Evolutionary conservation across 23 tunicate genomes (phyloP), one percentile per base, ranked within the genome.

Genomic region (Clavelina lepadiformis): DNA sequence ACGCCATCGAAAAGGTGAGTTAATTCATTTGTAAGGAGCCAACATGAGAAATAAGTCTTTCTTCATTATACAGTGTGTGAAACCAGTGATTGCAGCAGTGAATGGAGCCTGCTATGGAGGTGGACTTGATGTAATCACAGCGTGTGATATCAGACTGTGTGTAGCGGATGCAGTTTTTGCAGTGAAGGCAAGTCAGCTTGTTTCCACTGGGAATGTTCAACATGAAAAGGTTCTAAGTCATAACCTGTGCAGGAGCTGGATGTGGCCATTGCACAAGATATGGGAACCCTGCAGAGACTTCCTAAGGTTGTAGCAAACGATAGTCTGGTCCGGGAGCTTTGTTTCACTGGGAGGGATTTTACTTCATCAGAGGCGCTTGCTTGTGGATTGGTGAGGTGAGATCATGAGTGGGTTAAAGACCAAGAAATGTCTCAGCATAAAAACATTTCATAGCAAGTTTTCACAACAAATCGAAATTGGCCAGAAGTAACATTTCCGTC

Each of bases 101-200:
- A 94, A 93, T 53, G 85, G 83, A 47, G 85, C 73, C 19, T 93
- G 94, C 46, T 68, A 85, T 25, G 98, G 98, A 37, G 98, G 88
- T 31, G 98, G 82, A 6, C 72, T 93, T 46, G 98, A 93, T 62
- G 69, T 68, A 5, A 59, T 85, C 15, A 77, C 98, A 2, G 98
- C 98, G 3, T 93, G 98, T 68, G 98, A 93, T 33, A 93, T 93
- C 25, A 35, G 98, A 25, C 44, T 72, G 20, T 72, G 85, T 51
- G 64, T 78, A 23, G 67, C 78, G 35, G 80, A 85, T 58, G 85
- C 94, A 5, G 71, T 25, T 45, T 85, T 77, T 60, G 71, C 80
- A 1, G 79, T 78, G n/a, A 85, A 85, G 72, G n/a, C n/a, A n/a
- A n/a, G n/a, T n/a, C n/a, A n/a, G n/a, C n/a, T n/a, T n/a, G n/a